Base-by-base conservation (phyloP, 2,888 invertebrate species). In the Spatulosminthurus flaviceps region DNA sequence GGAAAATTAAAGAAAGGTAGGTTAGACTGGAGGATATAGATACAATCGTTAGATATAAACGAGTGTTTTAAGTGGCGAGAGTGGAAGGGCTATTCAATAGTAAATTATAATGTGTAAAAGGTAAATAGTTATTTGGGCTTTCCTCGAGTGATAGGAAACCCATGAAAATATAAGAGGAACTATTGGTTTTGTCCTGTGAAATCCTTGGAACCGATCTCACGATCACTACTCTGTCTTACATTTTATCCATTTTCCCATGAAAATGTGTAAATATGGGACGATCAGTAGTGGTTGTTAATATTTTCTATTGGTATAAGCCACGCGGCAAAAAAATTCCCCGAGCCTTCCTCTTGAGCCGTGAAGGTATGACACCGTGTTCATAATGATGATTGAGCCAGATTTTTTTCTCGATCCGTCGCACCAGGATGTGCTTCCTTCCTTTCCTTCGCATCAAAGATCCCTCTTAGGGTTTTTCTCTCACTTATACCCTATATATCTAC, bases 311-410 rank as follows among this genome's bases (percentile, higher is more conserved):
- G 64, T 24, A 64, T 64, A 64, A 64, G 24, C 64, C 64, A 64
- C 64, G 24, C 24, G 24, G 64, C 64, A 64, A 64, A 64, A 64
- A 64, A 24, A 9, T 24, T 22, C n/a, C n/a, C n/a, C 24, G 64
- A 64, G 64, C 64, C 64, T 64, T 64, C 64, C 64, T 64, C 26
- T 64, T 64, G 26, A 70, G 19, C 64, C 26, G 11, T 24, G 26
- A 4, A 73, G 60, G 73, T 79, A 79, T 79, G 79, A 79, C 79
- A 79, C 79, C 66, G 74, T 74, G 67, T 60, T 73, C 73, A 79
- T 79, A 79, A 79, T 79, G 79, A 79, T 74, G 73, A 79, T 79
- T 79, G 79, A 79, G 74, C 73, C 73, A 79, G 66, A 74, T 79
- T 79, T 79, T 79, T 78, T 79, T 51, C 26, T 72, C 74, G n/a